Base-by-base conservation (phyloP, 2,888 invertebrate genomes). In the Hemaris fuciformis region DNA sequence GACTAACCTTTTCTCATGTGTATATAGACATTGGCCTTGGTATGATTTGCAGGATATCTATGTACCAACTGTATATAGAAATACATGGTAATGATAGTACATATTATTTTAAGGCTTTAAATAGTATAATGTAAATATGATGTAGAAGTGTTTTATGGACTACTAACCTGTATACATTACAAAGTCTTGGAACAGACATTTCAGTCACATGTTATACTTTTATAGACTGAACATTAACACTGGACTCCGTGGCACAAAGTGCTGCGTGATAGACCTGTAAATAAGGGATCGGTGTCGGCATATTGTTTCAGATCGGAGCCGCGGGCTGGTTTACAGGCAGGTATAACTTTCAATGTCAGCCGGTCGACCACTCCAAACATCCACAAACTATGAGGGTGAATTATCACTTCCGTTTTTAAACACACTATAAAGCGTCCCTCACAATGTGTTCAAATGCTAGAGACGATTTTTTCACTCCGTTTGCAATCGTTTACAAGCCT, bases 261-360 rank as follows among this genome's bases (percentile, higher is more conserved):
- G 41, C 41, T 46, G 45, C 27, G 22, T 38, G 23, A 27, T 27
- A 48, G 18, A 15, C 63, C 42, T 75, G 70, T 76, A 73, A 70
- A 75, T 73, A 81, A 85, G 85, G 87, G 86, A 79, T 76, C 81
- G 91, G 89, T 91, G 88, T 85, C 82, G 89, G 88, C 80, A 75
- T 90, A 85, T 93, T 93, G 93, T 95, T 95, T 93, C 96, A 98
- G 97, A 96, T 97, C 93, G 95, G 95, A 89, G 94, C 95, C 93
- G 95, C 96, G 86, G 98, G 98, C 89, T 99, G 98, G 98, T 95
- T 98, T 93, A 96, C 97, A 88, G 97, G 97, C 88, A 97, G 97
- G 89, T 99, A 99, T 95, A 98, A 96, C 94, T 96, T 96, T 93
- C 96, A 96, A 89, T 99, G 98, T 95, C 98, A 99, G 94, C 98